Evolutionary conservation across 2,797 vertebrate species (phyloP).

Genomic region (Protosalanx chinensis): DNA sequence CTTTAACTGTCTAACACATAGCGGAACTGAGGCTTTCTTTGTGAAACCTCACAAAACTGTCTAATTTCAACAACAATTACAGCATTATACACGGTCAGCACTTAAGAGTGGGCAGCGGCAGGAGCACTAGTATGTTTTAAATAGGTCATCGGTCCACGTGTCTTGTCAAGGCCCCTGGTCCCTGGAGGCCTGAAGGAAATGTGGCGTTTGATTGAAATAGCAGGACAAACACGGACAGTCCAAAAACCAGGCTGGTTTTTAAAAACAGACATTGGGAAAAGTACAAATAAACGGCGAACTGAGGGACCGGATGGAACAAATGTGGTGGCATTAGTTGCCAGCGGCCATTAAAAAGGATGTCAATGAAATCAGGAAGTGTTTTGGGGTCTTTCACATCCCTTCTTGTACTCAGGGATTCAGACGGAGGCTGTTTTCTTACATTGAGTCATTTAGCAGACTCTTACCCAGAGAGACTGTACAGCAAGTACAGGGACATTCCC

Average conservation of each 20-base stretch:
- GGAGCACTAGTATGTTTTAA: conserved; percentile 67
- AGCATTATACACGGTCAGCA: conserved; percentile 44
- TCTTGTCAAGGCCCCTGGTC: conserved; percentile 48
- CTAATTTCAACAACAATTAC: conserved; percentile 56
- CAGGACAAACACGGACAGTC: conserved; percentile 65
- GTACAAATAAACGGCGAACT: conserved; percentile 66
- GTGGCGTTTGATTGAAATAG: conserved; percentile 66
- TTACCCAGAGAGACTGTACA: too few species aligned
- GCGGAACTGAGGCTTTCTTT: conserved; percentile 53
- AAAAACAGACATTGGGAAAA: conserved; percentile 59
- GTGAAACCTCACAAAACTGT: conserved; percentile 52
- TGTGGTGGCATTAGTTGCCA: conserved; percentile 56
- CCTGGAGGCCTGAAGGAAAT: conserved; percentile 48
- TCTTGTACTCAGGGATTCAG: conserved; percentile 11
- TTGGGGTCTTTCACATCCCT: conserved; percentile 1
- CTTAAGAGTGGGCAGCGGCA: conserved; percentile 44
- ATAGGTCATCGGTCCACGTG: conserved; percentile 75
- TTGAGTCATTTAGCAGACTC: too few species aligned
- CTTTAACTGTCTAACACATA: conserved; percentile 57
- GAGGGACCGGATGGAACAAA: conserved; percentile 62
- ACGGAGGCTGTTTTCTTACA: too few species aligned
- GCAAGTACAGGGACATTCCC: too few species aligned
- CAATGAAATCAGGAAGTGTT: conserved; percentile 41
- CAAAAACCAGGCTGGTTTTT: conserved; percentile 56
- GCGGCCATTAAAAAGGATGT: conserved; percentile 48